Base-by-base conservation (phyloP, 2,797 vertebrate genomes). In the Meda fulgida region DNA sequence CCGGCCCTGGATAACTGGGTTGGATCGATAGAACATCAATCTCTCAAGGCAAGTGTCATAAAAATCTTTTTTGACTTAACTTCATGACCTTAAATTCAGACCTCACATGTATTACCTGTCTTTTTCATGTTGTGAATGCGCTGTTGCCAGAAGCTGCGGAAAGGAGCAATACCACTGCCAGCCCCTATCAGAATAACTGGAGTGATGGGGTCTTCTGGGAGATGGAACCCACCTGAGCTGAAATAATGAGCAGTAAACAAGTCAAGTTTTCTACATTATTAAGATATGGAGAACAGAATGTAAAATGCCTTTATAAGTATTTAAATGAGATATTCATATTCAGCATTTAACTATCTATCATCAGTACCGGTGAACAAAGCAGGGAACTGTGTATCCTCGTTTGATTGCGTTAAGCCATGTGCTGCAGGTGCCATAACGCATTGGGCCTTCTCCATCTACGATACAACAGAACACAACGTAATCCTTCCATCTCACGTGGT, bases 91-190 rank as follows among this genome's bases (percentile, higher is more conserved):
- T 40, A 55, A 13, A 51, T 23, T 31, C 0, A 26, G 78, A 34
- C 4, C 16, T 40, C 0, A 9, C 8, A 36, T 53, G 36, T 13
- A 8, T 51, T 36, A 58, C 83, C 73, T 46, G 34, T 94, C 96
- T 92, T 90, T 88, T 96, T 92, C 13, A 90, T 72, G 26, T 96
- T 95, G 11, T 93, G 81, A 36, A 95, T 91, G 9, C 95, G 93
- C 88, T 97, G 96, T 86, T 93, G 95, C 96, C 96, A 97, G 90
- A 97, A 97, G 60, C 96, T 93, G 80, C 96, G 91, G 90, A 95
- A 97, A 11, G 96, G 96, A 8, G 96, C 96, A 0, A 97, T 94
- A 34, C 96, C 96, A 0, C 96, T 96, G 67, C 96, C 96, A 0
- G 96, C 85, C 5, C 96, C 96, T 0, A 97, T 92, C 69, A 97